Conservation (phyloP, 2,113 vertebrate genomes). For the Ornithorhynchus anatinus region DNA sequence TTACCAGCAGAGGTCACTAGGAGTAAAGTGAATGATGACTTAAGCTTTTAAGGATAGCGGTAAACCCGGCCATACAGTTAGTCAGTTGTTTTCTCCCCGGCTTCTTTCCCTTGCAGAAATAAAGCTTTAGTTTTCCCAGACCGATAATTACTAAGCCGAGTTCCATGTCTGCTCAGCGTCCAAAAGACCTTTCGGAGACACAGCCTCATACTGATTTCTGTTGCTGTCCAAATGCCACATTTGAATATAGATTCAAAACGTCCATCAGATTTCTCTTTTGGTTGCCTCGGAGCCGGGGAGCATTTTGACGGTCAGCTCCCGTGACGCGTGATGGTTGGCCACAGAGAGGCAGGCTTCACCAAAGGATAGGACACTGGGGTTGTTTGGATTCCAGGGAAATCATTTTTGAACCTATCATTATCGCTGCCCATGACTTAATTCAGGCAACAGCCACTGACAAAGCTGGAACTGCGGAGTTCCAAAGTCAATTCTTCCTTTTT, state of each 20-base stretch:
- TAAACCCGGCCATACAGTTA: neutral
- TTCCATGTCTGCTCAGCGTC: neutral
- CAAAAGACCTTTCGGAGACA: neutral
- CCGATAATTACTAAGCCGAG: neutral
- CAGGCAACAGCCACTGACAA: too few relatives aligned
- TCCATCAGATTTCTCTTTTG: neutral
- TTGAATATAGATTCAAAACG: neutral
- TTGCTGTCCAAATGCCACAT: neutral
- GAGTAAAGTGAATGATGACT: constrained; percentile 63
- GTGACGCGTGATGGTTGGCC: neutral
- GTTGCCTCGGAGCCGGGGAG: neutral
- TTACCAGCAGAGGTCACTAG: constrained; percentile 71
- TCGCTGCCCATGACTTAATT: neutral
- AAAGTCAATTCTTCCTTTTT: neutral
- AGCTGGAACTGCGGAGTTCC: neutral
- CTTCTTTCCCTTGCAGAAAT: constrained; percentile 7
- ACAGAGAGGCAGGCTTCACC: constrained; percentile 41
- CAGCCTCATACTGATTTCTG: neutral
- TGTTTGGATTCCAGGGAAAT: neutral
- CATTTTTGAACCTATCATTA: neutral
- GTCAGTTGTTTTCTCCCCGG: neutral
- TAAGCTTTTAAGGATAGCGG: constrained; percentile 7
- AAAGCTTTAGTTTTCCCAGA: neutral
- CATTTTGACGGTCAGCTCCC: neutral
- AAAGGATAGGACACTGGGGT: constrained; percentile 5